Conservation (phyloP, 1,140 invertebrate genomes). For the Drosophila obscura region DNA sequence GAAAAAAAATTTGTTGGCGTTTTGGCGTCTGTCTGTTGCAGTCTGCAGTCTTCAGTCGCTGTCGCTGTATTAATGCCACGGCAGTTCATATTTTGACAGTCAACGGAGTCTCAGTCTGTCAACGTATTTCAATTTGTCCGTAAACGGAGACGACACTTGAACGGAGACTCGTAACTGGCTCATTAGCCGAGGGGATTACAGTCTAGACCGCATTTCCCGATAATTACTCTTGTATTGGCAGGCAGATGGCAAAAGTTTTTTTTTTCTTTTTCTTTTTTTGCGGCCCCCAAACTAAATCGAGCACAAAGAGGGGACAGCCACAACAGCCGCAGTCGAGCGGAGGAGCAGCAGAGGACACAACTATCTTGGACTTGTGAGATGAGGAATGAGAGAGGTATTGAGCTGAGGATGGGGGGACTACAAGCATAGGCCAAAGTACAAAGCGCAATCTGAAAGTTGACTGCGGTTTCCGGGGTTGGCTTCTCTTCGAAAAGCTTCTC, state of each 20-base stretch:
- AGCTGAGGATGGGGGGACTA: constrained; percentile 38
- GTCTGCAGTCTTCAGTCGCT: constrained; percentile 24
- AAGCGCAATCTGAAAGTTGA: constrained; percentile 74
- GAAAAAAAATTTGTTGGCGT: constrained; percentile 37
- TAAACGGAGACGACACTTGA: constrained; percentile 27
- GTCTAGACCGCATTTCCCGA: constrained; percentile 78
- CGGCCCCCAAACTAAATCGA: constrained; percentile 66
- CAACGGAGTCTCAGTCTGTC: constrained; percentile 8
- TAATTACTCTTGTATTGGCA: constrained; percentile 78
- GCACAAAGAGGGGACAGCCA: constrained; percentile 56
- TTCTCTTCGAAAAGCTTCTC: background rate
- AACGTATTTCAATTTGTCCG: constrained; percentile 44
- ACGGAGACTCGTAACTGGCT: constrained; percentile 54
- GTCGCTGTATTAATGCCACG: constrained; percentile 47
- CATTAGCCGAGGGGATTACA: constrained; percentile 69
- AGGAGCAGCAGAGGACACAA: background rate
- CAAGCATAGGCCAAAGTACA: constrained; percentile 39
- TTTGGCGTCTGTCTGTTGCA: constrained; percentile 35
- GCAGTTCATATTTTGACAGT: constrained; percentile 61
- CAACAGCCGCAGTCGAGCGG: constrained; percentile 51
- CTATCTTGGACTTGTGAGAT: background rate
- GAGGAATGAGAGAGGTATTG: background rate
- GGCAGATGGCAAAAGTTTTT: constrained; percentile 65
- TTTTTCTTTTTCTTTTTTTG: background rate
- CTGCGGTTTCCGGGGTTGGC: constrained; percentile 53